Evolutionary conservation across 2,888 invertebrate genomes (phyloP).

Genomic region (Lomographa bimaculata): DNA sequence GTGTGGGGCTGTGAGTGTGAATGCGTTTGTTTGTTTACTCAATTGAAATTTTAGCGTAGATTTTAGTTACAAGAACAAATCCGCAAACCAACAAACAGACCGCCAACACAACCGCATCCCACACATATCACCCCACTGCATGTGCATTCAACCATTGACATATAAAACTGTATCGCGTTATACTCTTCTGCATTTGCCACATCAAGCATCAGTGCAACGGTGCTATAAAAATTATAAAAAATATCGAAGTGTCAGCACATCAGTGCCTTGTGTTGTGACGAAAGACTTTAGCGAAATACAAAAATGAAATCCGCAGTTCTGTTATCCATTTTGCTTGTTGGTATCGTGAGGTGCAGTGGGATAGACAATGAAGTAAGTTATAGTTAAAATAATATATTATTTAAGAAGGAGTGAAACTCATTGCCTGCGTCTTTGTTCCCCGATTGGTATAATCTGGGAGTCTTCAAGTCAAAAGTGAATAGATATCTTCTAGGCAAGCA

Average conservation of each 20-base stretch:
- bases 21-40: too few relatives aligned
- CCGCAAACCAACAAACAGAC: constrained; percentile 6
- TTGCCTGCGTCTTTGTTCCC: too few relatives aligned
- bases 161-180: constrained; percentile 65
- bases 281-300: constrained; percentile 35
- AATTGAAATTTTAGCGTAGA: too few relatives aligned
- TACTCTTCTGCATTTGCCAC: constrained; percentile 67
- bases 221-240: constrained; percentile 18
- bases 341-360: constrained; percentile 66
- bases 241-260: constrained; percentile 29
- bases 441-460: too few relatives aligned
- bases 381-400: too few relatives aligned
- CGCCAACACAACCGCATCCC: neutral
- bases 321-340: constrained; percentile 65
- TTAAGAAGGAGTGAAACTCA: too few relatives aligned
- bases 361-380: constrained; percentile 68
- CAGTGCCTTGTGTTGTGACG: constrained; percentile 68
- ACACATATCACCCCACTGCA: constrained; percentile 57
- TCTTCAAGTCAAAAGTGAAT: too few relatives aligned
- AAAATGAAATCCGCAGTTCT: constrained; percentile 65
- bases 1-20: too few relatives aligned
- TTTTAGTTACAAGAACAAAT: too few relatives aligned
- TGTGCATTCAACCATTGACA: constrained; percentile 52
- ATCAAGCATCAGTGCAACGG: constrained; percentile 37
- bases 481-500: too few relatives aligned